Evolutionary conservation across 2,888 invertebrate species (phyloP).

Genomic region (Phymatocera aterrima): DNA sequence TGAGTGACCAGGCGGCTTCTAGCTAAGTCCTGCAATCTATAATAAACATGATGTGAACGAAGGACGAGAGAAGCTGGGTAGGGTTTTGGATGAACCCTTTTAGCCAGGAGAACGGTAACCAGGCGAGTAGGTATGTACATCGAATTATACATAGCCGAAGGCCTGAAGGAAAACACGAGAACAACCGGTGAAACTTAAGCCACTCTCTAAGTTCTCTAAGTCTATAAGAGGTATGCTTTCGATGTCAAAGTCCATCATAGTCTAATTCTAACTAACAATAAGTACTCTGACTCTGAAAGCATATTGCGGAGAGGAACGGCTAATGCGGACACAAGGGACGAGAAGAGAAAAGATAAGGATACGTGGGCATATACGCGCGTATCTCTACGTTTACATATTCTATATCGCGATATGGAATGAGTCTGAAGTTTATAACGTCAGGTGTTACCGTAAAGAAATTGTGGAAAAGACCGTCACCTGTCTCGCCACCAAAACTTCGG

Average conservation of each 20-base stretch:
- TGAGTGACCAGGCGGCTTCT: background rate
- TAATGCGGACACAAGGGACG: background rate
- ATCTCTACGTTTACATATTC: too few relatives aligned
- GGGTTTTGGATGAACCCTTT: background rate
- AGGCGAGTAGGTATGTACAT: background rate
- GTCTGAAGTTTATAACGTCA: too few relatives aligned
- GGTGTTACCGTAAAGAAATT: too few relatives aligned
- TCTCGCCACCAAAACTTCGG: too few relatives aligned
- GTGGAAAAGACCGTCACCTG: too few relatives aligned
- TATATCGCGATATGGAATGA: too few relatives aligned
- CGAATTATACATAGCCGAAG: conserved; percentile 1
- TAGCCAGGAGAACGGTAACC: background rate
- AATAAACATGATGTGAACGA: background rate
- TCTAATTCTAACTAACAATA: background rate
- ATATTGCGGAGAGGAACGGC: too few relatives aligned
- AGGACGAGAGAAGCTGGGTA: background rate
- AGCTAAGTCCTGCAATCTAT: background rate
- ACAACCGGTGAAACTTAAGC: background rate
- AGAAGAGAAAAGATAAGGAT: background rate
- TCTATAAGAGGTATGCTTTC: background rate
- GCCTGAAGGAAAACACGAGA: background rate
- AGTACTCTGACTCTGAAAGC: background rate
- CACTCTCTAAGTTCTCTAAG: background rate
- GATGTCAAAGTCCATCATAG: conserved; percentile 5
- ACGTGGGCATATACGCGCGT: too few relatives aligned